Evolutionary conservation across 2,888 invertebrate species (phyloP), one percentile per base, ranked within the genome.

Genomic region (Oligia strigilis): DNA sequence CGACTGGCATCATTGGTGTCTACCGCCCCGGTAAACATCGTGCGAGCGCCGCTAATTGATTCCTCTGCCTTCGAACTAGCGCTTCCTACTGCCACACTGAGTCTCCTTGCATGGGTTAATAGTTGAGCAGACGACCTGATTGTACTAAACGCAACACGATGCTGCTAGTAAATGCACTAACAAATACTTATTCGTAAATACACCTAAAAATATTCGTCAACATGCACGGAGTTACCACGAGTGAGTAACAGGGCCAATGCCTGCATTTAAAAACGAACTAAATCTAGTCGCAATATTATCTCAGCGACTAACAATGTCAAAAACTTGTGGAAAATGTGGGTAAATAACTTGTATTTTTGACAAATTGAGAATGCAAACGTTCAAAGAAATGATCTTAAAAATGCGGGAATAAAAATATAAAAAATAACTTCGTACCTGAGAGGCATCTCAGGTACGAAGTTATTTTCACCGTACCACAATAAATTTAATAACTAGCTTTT

Each of bases 1-100:
- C 55, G 77, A 9, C 49, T n/a, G 58, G 40, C 62, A 55, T 73
- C 69, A 64, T 36, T 62, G 73, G 40, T 19, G 36, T 65, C 64
- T 84, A 60, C 72, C 52, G 55, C 40, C 80, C 40, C 80, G 11
- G 49, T 46, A 62, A 78, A 79, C 62, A 72, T 49, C 14, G 40
- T 58, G 62, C 46, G 46, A 62, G 9, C 66, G 62, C 14, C 43
- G 19, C 62, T 78, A 65, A 78, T 73, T 64, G 64, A 71, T 74
- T 74, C 67, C 36, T 58, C 66, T 71, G 46, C 49, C 29, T 72
- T 14, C 71, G 0, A 62, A 17, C 69, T 19, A 17, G 49, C n/a
- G 64, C 69, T 43, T 2, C 14, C 58, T 58, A 23, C 43, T 43
- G 36, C 23, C 36, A 13, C 36, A 23, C 55, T 58, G 75, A 81